Base-by-base conservation (phyloP, 2,113 vertebrate species). In the Castor canadensis region DNA sequence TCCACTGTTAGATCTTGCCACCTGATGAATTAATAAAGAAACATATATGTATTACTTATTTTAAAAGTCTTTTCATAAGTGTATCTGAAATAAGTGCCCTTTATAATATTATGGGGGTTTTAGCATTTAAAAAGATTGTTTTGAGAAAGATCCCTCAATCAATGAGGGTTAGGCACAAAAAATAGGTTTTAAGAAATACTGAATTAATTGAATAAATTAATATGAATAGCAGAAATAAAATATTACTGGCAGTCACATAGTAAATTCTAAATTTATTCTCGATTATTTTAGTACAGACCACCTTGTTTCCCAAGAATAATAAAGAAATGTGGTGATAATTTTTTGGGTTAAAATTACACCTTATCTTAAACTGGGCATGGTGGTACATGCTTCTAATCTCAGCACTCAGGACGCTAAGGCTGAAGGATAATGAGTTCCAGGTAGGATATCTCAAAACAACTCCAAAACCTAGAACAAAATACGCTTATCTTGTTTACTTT, bases 121-220 rank as follows among this genome's bases (percentile, higher is more conserved):
- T 82, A 56, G 24, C 7, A 28, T 56, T 81, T 90, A 47, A 62
- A 79, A 86, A 93, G 0, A 86, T 85, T 67, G 2, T n/a, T n/a
- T 94, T 69, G 26, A 79, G 19, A 93, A 87, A 82, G 20, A 89
- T 17, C 82, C n/a, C 11, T 67, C 22, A 72, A 17, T 17, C 38
- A 67, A 3, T 45, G 8, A 1, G 7, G 13, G 75, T 86, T 66
- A 87, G 45, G 2, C 8, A 72, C n/a, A 95, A 95, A 30, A 60
- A 54, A 82, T 80, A 81, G 3, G 4, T 80, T n/a, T 47, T 92
- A 45, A 92, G 20, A 73, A 12, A 0, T 5, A 77, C 22, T 84
- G 12, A 69, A 13, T 79, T 69, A 73, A 40, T 96, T 83, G 47
- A 96, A 76, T 58, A 45, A 94, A 24, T 62, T 10, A 89, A 75